A percentile compares a stretch with the other conserved stretches of the same genome.
Conservation (phyloP, 2,888 invertebrate genomes). For the Heliconius ismenius region DNA sequence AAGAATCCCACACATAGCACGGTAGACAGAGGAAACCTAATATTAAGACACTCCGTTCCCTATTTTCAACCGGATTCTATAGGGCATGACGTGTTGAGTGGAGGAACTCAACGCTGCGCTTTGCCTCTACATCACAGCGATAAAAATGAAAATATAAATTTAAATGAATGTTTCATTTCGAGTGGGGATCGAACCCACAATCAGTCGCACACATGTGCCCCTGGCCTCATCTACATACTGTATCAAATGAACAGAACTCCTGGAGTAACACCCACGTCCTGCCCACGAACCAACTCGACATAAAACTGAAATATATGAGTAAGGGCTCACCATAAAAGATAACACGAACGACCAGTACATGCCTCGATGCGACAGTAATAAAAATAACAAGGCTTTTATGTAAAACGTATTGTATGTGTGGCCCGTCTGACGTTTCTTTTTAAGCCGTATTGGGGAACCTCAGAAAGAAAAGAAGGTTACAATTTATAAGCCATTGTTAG, state of each 20-base stretch:
- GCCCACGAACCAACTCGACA: constrained; percentile 51
- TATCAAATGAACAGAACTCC: constrained; percentile 54
- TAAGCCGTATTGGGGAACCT: constrained; percentile 41
- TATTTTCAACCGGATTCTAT: too few species aligned
- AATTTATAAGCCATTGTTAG: constrained; percentile 45
- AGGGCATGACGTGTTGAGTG: too few species aligned
- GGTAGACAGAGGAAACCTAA: too few species aligned
- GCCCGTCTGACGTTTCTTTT: constrained; percentile 46
- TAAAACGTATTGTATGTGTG: constrained; percentile 67
- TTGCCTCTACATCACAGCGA: too few species aligned
- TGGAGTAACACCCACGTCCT: constrained; percentile 76
- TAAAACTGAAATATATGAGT: constrained; percentile 72
- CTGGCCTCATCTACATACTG: too few species aligned
- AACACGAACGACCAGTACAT: constrained; percentile 68
- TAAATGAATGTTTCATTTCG: too few species aligned
- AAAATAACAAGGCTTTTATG: constrained; percentile 68
- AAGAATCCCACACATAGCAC: constrained; percentile 54
- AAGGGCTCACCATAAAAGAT: constrained; percentile 67
- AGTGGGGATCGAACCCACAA: too few species aligned
- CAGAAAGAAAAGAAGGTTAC: constrained; percentile 39
- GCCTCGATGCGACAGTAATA: constrained; percentile 63
- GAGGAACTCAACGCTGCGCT: too few species aligned
- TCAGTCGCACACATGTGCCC: constrained; percentile 53
- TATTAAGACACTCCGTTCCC: too few species aligned
- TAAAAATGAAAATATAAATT: too few species aligned